Conservation (phyloP, 2,888 invertebrate genomes). For the Euphydryas editha region DNA sequence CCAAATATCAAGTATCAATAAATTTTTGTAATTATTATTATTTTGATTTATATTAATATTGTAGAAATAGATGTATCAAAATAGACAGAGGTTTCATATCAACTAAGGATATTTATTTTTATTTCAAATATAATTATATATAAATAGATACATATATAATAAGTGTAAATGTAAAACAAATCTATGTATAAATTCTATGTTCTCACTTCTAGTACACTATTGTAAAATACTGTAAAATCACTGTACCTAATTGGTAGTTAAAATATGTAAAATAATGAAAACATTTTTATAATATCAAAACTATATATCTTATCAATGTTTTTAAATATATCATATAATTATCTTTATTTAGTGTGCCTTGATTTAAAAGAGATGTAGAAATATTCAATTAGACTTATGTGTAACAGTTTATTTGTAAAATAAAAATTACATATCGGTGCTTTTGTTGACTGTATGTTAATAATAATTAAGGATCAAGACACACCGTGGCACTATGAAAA, state of each 20-base stretch:
- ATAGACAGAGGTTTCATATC: too few relatives aligned
- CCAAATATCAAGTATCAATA: too few relatives aligned
- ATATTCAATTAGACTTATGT: conserved; percentile 11
- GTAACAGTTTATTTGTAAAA: conserved; percentile 20
- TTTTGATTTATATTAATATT: too few relatives aligned
- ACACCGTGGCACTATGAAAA: not conserved
- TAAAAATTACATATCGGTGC: conserved; percentile 66
- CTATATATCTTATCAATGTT: conserved; percentile 6
- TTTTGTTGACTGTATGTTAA: conserved; percentile 68
- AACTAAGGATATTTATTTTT: not conserved
- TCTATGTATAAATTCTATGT: conserved; percentile 18
- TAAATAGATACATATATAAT: too few relatives aligned
- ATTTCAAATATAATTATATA: not conserved
- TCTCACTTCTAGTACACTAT: conserved; percentile 6
- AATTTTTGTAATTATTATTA: too few relatives aligned
- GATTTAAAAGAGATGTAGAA: conserved; percentile 26
- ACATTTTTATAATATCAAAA: conserved; percentile 14
- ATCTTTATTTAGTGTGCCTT: conserved; percentile 35
- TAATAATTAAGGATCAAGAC: not conserved
- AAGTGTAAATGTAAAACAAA: not conserved
- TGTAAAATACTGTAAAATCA: conserved; percentile 31
- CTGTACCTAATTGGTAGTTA: conserved; percentile 19
- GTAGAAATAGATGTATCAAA: too few relatives aligned
- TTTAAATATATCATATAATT: conserved; percentile 7
- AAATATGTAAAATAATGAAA: conserved; percentile 2